These are phyloP conservation scores for Chrysomela aeneicollis DNA, from an alignment of 2,888 invertebrate species.

Conservation along the genomic window DNA sequence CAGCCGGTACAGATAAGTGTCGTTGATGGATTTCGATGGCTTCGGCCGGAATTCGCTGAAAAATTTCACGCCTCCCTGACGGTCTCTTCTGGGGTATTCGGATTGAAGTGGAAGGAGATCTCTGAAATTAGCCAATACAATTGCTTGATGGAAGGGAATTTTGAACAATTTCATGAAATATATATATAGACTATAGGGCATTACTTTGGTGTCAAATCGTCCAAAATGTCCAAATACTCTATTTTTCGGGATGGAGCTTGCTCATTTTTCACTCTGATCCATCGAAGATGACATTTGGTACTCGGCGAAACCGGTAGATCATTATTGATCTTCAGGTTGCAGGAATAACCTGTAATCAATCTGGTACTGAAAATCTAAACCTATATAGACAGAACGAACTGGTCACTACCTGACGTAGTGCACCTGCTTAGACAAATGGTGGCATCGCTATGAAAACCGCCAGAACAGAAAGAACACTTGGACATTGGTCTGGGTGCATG, in stretches of 20 bases:
- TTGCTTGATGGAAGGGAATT: no score
- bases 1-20: slow-evolving; percentile 45
- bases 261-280: slow-evolving; percentile 39
- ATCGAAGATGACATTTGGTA: slow-evolving; percentile 38
- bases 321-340: slow-evolving; percentile 23
- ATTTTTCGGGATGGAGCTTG: slow-evolving; percentile 36
- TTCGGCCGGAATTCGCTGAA: slow-evolving; percentile 6
- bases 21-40: slow-evolving; percentile 30
- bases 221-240: slow-evolving; percentile 48
- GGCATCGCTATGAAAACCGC: background rate
- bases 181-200: background rate
- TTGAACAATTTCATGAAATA: no score
- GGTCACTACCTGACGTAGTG: background rate
- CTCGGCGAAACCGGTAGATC: slow-evolving; percentile 31
- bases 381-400: background rate
- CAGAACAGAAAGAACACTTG: background rate
- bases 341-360: slow-evolving; percentile 14
- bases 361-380: no score
- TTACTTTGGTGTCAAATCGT: slow-evolving; percentile 48
- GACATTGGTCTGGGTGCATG: background rate
- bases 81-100: slow-evolving; percentile 51
- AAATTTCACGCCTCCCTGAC: slow-evolving; percentile 10
- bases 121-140: slow-evolving; percentile 24
- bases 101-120: slow-evolving; percentile 50
- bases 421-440: background rate